phyloP scores from a whole-genome alignment of 1,140 invertebrate genomes.

The Trachelipus rathkii region DNA sequence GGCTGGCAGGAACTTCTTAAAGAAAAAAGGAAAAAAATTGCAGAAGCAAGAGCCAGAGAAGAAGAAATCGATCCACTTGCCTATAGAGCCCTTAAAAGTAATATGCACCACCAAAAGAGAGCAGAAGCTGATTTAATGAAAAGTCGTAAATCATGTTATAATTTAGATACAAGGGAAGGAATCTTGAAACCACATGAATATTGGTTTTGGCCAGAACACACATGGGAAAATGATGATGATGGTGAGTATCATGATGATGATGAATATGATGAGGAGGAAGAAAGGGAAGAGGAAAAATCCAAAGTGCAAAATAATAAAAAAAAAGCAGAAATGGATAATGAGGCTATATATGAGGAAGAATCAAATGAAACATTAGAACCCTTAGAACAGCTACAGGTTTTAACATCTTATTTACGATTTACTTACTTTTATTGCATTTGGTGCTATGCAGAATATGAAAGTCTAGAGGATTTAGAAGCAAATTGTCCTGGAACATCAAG shows the following conservation, averaged over 20 bases:
- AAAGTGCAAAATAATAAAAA: background rate
- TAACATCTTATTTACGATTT: background rate
- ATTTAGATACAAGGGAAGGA: background rate
- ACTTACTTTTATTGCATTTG: slow-evolving; percentile 1
- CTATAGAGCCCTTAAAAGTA: background rate
- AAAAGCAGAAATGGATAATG: background rate
- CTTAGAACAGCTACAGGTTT: background rate
- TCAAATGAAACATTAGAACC: background rate
- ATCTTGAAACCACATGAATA: background rate
- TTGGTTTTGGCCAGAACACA: slow-evolving; percentile 2
- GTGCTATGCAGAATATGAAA: background rate
- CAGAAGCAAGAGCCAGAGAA: background rate
- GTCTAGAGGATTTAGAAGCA: background rate
- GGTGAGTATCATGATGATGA: background rate
- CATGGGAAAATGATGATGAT: background rate
- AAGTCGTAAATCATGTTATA: background rate
- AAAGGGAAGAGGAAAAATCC: background rate
- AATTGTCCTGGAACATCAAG: background rate
- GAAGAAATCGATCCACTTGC: background rate
- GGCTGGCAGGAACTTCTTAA: background rate
- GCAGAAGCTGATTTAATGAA: background rate
- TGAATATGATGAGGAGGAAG: slow-evolving; percentile 4
- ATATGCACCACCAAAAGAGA: background rate
- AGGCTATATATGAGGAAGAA: background rate
- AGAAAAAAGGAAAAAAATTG: background rate